Percentiles rank a stretch among this genome's conserved stretches.
Evolutionary conservation across 2,888 invertebrate species (phyloP).

Genomic region (Oscheius sp.): DNA sequence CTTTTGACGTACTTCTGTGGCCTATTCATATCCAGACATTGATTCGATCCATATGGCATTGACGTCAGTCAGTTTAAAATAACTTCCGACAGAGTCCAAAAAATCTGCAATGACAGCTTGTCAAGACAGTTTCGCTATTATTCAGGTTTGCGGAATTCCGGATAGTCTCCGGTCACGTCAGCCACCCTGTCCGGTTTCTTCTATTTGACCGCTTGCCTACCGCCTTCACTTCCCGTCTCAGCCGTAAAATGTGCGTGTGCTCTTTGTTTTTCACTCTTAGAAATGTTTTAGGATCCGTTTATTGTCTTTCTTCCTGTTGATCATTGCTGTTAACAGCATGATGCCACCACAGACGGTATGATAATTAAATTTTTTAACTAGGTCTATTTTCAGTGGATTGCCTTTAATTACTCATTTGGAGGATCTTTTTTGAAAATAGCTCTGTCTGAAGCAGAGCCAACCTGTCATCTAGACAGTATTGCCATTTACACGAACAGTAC

Average conservation of each 20-base stretch:
- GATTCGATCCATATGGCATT: neutral
- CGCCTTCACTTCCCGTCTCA: slow-evolving; percentile 13
- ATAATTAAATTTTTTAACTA: neutral
- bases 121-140: neutral
- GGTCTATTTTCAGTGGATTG: slow-evolving; percentile 29
- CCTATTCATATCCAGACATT: neutral
- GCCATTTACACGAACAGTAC: slow-evolving; percentile 20
- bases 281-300: slow-evolving; percentile 12
- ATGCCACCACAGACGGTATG: slow-evolving; percentile 19
- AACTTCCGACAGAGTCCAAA: neutral
- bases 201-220: slow-evolving; percentile 17
- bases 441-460: slow-evolving; percentile 10
- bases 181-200: slow-evolving; percentile 18
- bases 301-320: neutral
- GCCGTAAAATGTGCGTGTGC: slow-evolving; percentile 3
- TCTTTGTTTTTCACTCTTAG: neutral
- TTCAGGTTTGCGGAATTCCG: slow-evolving; percentile 13
- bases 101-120: neutral
- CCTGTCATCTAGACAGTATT: slow-evolving; percentile 15
- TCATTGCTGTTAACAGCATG: neutral
- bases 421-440: slow-evolving; percentile 11
- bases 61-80: slow-evolving; percentile 11
- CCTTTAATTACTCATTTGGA: slow-evolving; percentile 21
- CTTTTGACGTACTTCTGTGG: too few species aligned
- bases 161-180: slow-evolving; percentile 28